Percentiles rank a stretch among this genome's conserved stretches.
These are phyloP conservation scores for Calameuta idolon DNA, from an alignment of 2,888 invertebrate species.

Conservation along the genomic window DNA sequence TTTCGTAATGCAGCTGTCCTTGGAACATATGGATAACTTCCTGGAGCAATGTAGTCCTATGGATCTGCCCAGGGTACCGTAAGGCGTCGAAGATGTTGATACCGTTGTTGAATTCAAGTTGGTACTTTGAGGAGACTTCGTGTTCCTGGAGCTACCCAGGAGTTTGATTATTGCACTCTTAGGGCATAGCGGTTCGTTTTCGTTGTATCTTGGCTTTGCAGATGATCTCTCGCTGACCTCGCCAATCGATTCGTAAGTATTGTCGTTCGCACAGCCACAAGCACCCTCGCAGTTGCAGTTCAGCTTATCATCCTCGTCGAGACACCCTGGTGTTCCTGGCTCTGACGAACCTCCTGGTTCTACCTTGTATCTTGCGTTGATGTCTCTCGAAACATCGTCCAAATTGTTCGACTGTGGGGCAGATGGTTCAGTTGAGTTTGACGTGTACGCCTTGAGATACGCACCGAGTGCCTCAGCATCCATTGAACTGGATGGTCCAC, in stretches of 20 bases:
- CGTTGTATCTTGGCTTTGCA: conserved; percentile 7
- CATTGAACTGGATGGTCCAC: conserved; percentile 35
- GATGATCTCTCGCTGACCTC: conserved; percentile 1
- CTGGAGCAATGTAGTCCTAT: conserved; percentile 21
- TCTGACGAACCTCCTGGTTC: conserved; percentile 28
- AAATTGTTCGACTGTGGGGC: conserved; percentile 53
- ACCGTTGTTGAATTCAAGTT: conserved; percentile 28
- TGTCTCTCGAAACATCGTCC: conserved; percentile 50
- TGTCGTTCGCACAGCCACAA: conserved; percentile 50
- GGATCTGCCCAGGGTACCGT: conserved; percentile 34
- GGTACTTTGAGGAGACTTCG: conserved; percentile 13
- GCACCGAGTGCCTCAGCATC: conserved; percentile 54
- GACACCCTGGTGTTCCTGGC: conserved; percentile 7
- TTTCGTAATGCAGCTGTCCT: conserved; percentile 45
- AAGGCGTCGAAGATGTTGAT: conserved; percentile 41
- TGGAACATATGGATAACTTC: conserved; percentile 45
- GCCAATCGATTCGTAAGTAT: not conserved
- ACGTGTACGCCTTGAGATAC: conserved; percentile 48
- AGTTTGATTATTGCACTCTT: conserved; percentile 32
- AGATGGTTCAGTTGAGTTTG: conserved; percentile 36
- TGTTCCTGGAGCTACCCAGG: conserved; percentile 26
- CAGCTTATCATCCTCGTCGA: conserved; percentile 3
- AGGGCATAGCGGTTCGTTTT: conserved; percentile 15
- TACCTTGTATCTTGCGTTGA: conserved; percentile 42
- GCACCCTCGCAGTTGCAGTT: conserved; percentile 56